Evolutionary conservation across 2,888 invertebrate species (phyloP), one percentile per base, ranked within the genome.

Genomic region (Gymnosoma rotundatum): DNA sequence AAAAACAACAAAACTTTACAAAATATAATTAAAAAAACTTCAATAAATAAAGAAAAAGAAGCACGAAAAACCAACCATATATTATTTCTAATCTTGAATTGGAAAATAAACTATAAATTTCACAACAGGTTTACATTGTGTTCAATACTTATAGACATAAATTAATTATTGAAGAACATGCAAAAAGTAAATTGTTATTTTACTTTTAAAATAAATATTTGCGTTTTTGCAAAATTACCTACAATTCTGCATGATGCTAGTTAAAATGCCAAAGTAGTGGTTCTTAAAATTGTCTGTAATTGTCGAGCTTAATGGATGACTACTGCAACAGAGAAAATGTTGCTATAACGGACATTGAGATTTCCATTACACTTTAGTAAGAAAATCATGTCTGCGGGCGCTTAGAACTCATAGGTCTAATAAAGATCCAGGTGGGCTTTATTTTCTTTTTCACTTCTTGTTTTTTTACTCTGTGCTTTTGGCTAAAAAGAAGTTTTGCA

Each of bases 161-260:
- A 60, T 20, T 8, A 45, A 45, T 25, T 18, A 50, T 38, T 42
- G 10, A 42, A 36, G 50, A 61, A 36, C n/a, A 50, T 14, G 38
- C 38, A 67, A 52, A 20, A 63, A 63, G 8, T 32, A 32, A 32
- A 32, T 5, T 32, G 2, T 32, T 54, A 32, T 18, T 21, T 63
- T 48, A 25, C n/a, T n/a, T 32, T 32, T 38, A 36, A 74, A 63
- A 38, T 61, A 61, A 61, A 61, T 48, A 38, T 74, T 74, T 42
- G 21, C 52, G 42, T 8, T 32, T 32, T 32, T 32, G 32, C 32
- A 32, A 32, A 32, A 61, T 52, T 73, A 18, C 38, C 52, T 38
- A 52, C 16, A 64, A 21, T 54, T 54, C 52, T n/a, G 61, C 18
- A n/a, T 12, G 52, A 64, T 66, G 64, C 36, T 48, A 21, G 20